Conservation (phyloP, 2,113 vertebrate genomes). For the Promerops cafer region DNA sequence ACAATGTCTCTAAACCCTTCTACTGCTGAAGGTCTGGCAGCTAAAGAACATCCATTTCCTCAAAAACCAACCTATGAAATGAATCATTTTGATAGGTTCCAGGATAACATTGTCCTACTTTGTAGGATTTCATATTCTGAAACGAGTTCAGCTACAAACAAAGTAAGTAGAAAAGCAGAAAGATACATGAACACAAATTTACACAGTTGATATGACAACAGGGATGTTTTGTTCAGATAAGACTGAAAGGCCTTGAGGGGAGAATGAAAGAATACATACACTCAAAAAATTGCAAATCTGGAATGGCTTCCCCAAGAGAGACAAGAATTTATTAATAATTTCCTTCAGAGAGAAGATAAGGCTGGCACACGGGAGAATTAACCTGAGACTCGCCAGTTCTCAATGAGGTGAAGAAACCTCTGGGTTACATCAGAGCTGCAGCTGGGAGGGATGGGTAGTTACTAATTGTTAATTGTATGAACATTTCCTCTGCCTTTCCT, state of each 20-base stretch:
- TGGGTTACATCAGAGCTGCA: not conserved
- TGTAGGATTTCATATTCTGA: conserved; percentile 1
- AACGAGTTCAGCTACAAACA: not conserved
- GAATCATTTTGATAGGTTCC: not conserved
- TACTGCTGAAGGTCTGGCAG: not conserved
- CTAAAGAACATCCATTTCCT: not conserved
- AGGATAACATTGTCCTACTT: not conserved
- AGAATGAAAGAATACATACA: not conserved
- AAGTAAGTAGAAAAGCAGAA: not conserved
- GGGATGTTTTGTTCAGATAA: conserved; percentile 62
- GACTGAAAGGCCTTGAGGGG: conserved; percentile 9
- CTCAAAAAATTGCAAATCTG: not conserved
- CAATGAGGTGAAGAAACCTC: not conserved
- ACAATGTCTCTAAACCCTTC: not conserved
- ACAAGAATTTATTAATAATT: conserved; percentile 23
- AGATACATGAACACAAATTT: not conserved
- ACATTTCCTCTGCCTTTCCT: not conserved
- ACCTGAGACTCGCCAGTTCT: not conserved
- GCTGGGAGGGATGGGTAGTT: not conserved
- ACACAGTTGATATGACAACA: conserved; percentile 51
- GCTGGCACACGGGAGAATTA: not conserved
- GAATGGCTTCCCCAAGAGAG: not conserved
- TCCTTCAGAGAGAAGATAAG: not conserved
- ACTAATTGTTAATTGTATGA: not conserved
- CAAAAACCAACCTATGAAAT: not conserved